Evolutionary conservation across 2,888 invertebrate genomes (phyloP), one percentile per base, ranked within the genome.

Genomic region (Acrobasis consociella): DNA sequence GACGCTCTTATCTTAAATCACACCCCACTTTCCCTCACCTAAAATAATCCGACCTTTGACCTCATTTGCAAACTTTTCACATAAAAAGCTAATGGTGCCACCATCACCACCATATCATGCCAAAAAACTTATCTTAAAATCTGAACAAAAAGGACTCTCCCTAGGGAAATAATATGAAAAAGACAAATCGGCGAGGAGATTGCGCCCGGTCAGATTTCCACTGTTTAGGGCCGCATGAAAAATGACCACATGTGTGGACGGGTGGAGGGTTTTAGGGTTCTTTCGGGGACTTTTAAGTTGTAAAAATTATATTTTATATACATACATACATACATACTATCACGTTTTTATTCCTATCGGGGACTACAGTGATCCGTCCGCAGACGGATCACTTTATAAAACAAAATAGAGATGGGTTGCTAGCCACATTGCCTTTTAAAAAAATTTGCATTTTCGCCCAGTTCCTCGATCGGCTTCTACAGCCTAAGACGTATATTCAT

Each of bases 151-250:
- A 64, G 67, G 66, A 64, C 68, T 67, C 53, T 70, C 75, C 74
- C 82, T 22, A 31, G 81, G 83, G 84, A 83, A 85, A 86, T 85
- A 77, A 81, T 78, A 77, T 77, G 80, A 79, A 76, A 73, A 85
- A 83, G 86, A 87, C 81, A 80, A 84, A 86, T 85, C 71, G 83
- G 69, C 53, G 65, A 69, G 67, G 62, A 62, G 62, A 62, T 62
- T 69, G 68, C 62, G 65, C 70, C 65, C 75, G 76, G 81, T 78
- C 81, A 79, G 79, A 77, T 80, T 78, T 74, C 70, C 68, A 69
- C 74, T 74, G 74, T 78, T 74, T 72, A 69, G 66, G 66, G 62
- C 59, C 56, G 62, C 65, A 73, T 83, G 79, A 83, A 78, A 83
- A 80, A 85, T 83, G 74, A 69, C 69, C 67, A 50, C 42, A 60